phyloP scores from a whole-genome alignment of 2,888 invertebrate genomes.

The Pyrochroa serraticornis region DNA sequence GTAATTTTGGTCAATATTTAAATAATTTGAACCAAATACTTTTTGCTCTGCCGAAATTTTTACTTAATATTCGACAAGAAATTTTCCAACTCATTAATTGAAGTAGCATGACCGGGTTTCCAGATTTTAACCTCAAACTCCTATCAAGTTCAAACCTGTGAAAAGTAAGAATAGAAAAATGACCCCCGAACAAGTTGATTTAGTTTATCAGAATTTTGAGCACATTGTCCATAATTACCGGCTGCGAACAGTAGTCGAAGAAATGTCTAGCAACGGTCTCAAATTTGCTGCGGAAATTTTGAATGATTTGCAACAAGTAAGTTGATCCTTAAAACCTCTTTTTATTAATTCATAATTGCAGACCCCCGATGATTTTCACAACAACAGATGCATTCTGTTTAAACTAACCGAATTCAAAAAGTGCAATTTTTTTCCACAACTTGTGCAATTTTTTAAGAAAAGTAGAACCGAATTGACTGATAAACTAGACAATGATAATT shows the following conservation, averaged over 20 bases:
- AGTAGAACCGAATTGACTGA: not conserved
- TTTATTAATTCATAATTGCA: constrained; percentile 19
- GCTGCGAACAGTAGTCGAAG: constrained; percentile 27
- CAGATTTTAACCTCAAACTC: not conserved
- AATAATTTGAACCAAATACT: not conserved
- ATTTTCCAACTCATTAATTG: no score
- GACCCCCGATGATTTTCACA: constrained; percentile 38
- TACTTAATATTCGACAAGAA: not conserved
- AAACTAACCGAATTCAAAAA: constrained; percentile 27
- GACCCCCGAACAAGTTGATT: constrained; percentile 32
- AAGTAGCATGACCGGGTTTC: not conserved
- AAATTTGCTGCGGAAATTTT: constrained; percentile 35
- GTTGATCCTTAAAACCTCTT: constrained; percentile 10
- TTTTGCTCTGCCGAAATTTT: not conserved
- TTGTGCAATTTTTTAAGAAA: not conserved
- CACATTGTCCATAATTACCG: constrained; percentile 35
- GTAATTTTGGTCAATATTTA: not conserved
- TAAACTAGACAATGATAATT: not conserved
- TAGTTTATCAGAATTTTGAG: constrained; percentile 35
- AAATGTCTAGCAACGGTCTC: constrained; percentile 21
- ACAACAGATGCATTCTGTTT: constrained; percentile 40
- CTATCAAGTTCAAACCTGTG: not conserved
- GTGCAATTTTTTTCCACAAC: not conserved
- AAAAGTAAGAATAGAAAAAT: constrained; percentile 15
- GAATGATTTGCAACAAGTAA: constrained; percentile 37